A percentile compares a stretch with the other conserved stretches of the same genome.
phyloP scores from a whole-genome alignment of 2,888 invertebrate species.

The Theodoxus fluviatilis region DNA sequence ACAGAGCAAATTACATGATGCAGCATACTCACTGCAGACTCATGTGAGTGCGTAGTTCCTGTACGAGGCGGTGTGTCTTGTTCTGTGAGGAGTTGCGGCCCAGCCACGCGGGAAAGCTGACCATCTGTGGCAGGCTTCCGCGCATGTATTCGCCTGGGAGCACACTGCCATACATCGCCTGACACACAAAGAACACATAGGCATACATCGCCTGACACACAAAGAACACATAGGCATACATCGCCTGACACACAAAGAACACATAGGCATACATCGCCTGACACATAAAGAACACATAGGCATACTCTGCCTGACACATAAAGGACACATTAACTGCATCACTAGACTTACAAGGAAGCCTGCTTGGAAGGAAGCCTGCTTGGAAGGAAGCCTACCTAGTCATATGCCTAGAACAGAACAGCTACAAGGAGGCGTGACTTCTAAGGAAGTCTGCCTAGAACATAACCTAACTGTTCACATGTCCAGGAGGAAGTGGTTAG shows the following conservation, averaged over 20 bases:
- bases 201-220: conserved; percentile 78
- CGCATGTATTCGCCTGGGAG: conserved; percentile 86
- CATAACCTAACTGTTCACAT: no score
- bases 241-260: conserved; percentile 73
- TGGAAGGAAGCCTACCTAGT: no score
- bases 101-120: conserved; percentile 93
- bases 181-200: conserved; percentile 74
- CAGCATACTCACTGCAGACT: conserved; percentile 74
- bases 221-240: conserved; percentile 84
- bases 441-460: no score
- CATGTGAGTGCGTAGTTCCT: conserved; percentile 87
- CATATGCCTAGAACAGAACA: no score
- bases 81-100: conserved; percentile 87
- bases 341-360: no score
- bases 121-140: conserved; percentile 80
- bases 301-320: no score
- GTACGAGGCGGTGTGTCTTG: conserved; percentile 82
- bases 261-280: conserved; percentile 88
- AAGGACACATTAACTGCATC: no score
- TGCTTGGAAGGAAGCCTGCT: no score
- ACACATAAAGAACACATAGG: no score
- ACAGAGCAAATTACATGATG: neutral
- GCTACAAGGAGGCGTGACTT: no score
- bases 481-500: no score
- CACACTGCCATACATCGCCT: conserved; percentile 88